Evolutionary conservation across 2,888 invertebrate species (phyloP), one percentile per base, ranked within the genome.

Genomic region (Himalopsyche anomala): DNA sequence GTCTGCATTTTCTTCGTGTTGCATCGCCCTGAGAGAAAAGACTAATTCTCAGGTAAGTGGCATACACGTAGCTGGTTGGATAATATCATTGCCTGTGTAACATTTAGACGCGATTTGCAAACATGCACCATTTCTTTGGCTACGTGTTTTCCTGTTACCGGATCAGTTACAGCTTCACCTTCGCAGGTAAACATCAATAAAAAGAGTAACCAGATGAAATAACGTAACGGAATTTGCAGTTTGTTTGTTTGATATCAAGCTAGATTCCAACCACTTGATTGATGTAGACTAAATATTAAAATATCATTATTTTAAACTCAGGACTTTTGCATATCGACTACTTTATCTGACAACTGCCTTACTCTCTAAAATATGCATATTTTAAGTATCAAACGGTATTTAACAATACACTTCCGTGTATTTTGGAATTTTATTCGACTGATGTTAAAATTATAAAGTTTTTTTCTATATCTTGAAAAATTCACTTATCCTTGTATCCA

Each of bases 1-100:
- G 6, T 45, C 11, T 45, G 9, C 8, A 45, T 45, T 45, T 45
- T 45, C 45, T 45, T 8, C 8, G 51, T 15, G 51, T 12, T 15
- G 51, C 15, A 4, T 15, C 4, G 51, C 51, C 12, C 12, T 15
- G 51, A 15, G 3, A 5, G 51, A 62, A 62, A 19, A 62, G 4
- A 62, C 28, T 74, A 74, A 36, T 36, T 36, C 74, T 4, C 38
- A 74, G 36, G 15, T 36, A 74, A 74, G 36, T 36, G 36, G 36
- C 15, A 36, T 36, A 36, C 36, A 12, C 74, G 19, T 74, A 36
- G 19, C 62, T 19, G 74, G 36, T 36, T 74, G 15, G 9, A 15
- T 74, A 74, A 74, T 74, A 74, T 74, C 74, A 74, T 74, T 74
- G 74, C 74, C 74, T 74, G 74, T 74, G 11, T 36, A 74, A 74